phyloP scores from a whole-genome alignment of 2,797 vertebrate species.

The Sphenopsis melanotis region DNA sequence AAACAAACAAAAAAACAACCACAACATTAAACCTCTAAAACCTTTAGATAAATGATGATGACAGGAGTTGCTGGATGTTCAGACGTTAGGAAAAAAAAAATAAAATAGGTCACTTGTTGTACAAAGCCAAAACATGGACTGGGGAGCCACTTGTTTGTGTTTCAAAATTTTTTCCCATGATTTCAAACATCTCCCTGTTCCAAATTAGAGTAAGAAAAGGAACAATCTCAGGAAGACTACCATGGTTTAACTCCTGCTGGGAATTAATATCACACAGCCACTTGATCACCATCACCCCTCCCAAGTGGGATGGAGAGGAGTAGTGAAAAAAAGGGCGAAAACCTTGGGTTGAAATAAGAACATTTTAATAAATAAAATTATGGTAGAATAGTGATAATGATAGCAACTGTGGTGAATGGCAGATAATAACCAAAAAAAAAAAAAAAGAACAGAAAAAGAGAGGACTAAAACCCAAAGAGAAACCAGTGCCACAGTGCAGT shows the following conservation, averaged over 20 bases:
- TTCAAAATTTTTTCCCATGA: background rate
- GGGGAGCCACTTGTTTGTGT: background rate
- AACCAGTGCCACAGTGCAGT: background rate
- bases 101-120: conserved; percentile 9
- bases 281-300: background rate
- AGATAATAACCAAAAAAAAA: background rate
- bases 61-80: background rate
- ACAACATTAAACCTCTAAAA: conserved; percentile 36
- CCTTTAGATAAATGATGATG: conserved; percentile 8
- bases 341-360: background rate
- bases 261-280: background rate
- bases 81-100: background rate
- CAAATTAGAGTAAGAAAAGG: background rate
- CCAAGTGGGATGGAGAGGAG: background rate
- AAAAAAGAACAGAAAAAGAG: background rate
- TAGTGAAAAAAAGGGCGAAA: background rate
- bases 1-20: background rate
- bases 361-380: background rate
- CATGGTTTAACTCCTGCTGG: background rate
- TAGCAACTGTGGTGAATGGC: background rate
- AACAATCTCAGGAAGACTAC: background rate
- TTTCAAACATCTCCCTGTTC: background rate
- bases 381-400: background rate
- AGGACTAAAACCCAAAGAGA: background rate
- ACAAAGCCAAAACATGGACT: background rate